Evolutionary conservation across 2,888 invertebrate genomes (phyloP).

Genomic region (Hipparchia semele): DNA sequence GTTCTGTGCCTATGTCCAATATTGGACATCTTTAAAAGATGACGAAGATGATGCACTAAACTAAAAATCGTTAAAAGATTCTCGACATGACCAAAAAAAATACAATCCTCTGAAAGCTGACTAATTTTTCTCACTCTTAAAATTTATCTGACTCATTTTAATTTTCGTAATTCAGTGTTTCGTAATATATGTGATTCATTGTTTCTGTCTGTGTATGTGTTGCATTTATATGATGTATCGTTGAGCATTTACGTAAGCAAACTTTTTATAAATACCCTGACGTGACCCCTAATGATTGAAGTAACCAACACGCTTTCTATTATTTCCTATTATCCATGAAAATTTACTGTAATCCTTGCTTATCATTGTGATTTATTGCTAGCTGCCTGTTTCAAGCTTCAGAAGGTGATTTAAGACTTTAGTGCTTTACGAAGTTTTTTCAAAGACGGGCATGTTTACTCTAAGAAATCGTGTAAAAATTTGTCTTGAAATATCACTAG

Average conservation of each 20-base stretch:
- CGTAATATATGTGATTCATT: too few relatives aligned
- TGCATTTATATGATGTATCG: not conserved
- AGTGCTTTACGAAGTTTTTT: not conserved
- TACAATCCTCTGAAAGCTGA: too few relatives aligned
- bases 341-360: constrained; percentile 2
- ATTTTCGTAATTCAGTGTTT: too few relatives aligned
- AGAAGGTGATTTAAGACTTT: not conserved
- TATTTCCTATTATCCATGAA: not conserved
- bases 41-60: too few relatives aligned
- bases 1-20: too few relatives aligned
- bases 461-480: not conserved
- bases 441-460: not conserved
- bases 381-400: not conserved
- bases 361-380: too few relatives aligned
- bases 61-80: too few relatives aligned
- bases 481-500: not conserved
- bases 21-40: too few relatives aligned
- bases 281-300: constrained; percentile 43
- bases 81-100: too few relatives aligned
- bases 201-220: too few relatives aligned
- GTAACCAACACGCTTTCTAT: constrained; percentile 23
- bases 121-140: not conserved
- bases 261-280: constrained; percentile 54
- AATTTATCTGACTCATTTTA: not conserved
- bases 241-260: constrained; percentile 15